These are phyloP conservation scores for Leptinotarsa defecta DNA, from an alignment of 1,140 invertebrate genomes.

Conservation along the genomic window DNA sequence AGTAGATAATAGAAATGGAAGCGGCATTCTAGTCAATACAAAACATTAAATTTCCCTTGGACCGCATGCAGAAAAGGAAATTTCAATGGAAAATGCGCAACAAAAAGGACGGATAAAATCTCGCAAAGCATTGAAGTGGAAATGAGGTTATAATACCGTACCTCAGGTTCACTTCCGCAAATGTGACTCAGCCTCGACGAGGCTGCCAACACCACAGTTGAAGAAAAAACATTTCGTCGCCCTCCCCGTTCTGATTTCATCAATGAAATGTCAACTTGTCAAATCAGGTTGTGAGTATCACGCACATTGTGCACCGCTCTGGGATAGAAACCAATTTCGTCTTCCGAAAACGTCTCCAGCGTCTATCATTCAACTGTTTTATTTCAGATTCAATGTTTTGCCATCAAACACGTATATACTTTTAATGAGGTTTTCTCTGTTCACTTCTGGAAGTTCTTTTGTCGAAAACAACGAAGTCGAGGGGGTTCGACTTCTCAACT, in stretches of 20 bases:
- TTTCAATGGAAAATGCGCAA: not conserved
- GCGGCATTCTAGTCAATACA: too few species aligned
- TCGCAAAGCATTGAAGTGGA: not conserved
- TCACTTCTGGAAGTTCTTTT: slow-evolving; percentile 1
- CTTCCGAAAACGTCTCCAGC: slow-evolving; percentile 5
- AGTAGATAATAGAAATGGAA: too few species aligned
- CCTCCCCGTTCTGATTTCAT: not conserved
- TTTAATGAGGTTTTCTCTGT: slow-evolving; percentile 6
- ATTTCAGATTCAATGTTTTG: not conserved
- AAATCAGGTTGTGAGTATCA: not conserved
- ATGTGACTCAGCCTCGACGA: not conserved
- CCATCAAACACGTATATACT: slow-evolving; percentile 1
- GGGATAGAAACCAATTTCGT: slow-evolving; percentile 5
- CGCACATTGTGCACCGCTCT: not conserved
- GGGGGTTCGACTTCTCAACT: too few species aligned
- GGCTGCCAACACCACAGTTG: slow-evolving; percentile 4
- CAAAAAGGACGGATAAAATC: not conserved
- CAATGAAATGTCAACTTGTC: not conserved
- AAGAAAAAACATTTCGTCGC: not conserved
- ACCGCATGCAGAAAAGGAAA: not conserved
- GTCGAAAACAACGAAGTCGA: not conserved
- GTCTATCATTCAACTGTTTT: slow-evolving; percentile 1
- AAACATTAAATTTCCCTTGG: not conserved
- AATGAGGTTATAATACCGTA: not conserved
- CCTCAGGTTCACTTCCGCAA: not conserved